Percentiles rank a stretch among this genome's conserved stretches.
These are phyloP conservation scores for Busseola fusca DNA, from an alignment of 2,888 invertebrate species.

Conservation along the genomic window DNA sequence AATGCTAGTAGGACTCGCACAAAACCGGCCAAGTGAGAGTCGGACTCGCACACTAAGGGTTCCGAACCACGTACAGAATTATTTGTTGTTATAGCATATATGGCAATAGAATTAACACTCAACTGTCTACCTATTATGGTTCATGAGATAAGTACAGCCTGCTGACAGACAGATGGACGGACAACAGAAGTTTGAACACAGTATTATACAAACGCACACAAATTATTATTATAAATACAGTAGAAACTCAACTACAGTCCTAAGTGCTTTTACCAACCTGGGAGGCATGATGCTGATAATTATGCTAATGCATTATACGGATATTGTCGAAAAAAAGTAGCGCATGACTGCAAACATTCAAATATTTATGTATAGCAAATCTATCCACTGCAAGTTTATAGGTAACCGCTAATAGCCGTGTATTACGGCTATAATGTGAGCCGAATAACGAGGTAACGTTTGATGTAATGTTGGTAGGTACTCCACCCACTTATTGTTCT, in stretches of 20 bases:
- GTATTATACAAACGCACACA: conserved; percentile 4
- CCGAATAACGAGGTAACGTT: conserved; percentile 20
- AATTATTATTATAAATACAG: background rate
- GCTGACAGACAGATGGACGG: no score
- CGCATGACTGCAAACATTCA: conserved; percentile 4
- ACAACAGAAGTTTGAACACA: background rate
- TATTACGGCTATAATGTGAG: conserved; percentile 20
- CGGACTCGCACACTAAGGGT: background rate
- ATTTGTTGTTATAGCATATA: background rate
- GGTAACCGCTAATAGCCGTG: conserved; percentile 19
- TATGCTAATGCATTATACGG: background rate
- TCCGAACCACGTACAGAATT: background rate
- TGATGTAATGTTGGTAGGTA: conserved; percentile 30
- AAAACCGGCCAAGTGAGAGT: background rate
- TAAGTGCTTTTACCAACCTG: conserved; percentile 11
- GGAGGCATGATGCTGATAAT: conserved; percentile 5
- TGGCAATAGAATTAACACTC: background rate
- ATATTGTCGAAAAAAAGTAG: conserved; percentile 11
- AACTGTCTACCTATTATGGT: no score
- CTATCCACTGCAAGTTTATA: conserved; percentile 13
- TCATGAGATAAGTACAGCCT: no score
- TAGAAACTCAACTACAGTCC: background rate
- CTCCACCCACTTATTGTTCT: conserved; percentile 55
- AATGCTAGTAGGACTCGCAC: background rate
- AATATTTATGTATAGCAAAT: conserved; percentile 13